phyloP scores from a whole-genome alignment of 2,113 vertebrate genomes.

The Ciconia maguari region DNA sequence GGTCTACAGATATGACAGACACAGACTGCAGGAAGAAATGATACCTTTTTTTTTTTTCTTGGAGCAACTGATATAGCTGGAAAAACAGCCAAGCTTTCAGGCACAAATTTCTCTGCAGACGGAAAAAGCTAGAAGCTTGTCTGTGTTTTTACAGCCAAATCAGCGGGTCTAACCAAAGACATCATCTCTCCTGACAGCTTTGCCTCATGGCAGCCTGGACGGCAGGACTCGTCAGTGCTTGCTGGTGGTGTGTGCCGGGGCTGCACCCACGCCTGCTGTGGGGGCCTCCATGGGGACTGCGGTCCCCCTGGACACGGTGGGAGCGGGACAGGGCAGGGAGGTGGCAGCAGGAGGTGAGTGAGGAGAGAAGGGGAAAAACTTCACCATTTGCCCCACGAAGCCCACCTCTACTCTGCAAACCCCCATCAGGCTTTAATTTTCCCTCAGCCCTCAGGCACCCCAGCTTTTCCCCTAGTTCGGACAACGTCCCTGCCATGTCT shows the following conservation, averaged over 20 bases:
- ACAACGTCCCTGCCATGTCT: neutral
- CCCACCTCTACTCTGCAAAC: neutral
- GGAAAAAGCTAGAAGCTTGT: neutral
- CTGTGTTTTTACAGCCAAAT: neutral
- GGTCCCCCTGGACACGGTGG: fast-evolving
- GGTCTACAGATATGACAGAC: neutral
- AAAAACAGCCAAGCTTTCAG: neutral
- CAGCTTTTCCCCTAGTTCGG: neutral
- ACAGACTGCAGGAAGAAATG: neutral
- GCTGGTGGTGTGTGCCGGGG: neutral
- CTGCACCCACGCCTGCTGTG: fast-evolving
- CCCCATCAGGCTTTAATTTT: neutral
- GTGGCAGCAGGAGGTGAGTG: neutral
- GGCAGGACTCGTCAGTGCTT: neutral
- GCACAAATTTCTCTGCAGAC: neutral
- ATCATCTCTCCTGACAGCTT: neutral
- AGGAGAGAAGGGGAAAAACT: neutral
- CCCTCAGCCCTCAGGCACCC: neutral
- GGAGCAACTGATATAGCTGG: neutral
- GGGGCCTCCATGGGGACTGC: neutral
- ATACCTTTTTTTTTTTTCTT: neutral
- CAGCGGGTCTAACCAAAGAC: neutral
- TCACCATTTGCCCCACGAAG: neutral
- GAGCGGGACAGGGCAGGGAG: neutral
- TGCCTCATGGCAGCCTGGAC: neutral